Conservation (phyloP, 1,140 invertebrate species). For the Drosophila oshimai region DNA sequence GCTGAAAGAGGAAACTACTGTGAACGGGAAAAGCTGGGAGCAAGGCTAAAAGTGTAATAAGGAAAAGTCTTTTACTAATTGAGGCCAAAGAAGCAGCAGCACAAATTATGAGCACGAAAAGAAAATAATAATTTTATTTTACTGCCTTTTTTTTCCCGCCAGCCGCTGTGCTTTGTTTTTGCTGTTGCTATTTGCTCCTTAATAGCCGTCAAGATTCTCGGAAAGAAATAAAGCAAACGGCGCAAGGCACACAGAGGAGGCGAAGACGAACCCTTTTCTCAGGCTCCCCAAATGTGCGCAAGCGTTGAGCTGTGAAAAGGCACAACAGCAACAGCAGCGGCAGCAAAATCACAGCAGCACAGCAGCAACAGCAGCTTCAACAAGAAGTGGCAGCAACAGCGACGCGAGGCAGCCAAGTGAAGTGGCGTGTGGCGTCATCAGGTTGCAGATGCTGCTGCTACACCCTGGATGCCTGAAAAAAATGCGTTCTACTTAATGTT, state of each 20-base stretch:
- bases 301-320: constrained; percentile 80
- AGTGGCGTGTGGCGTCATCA: constrained; percentile 75
- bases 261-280: constrained; percentile 59
- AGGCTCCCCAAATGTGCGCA: constrained; percentile 60
- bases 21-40: constrained; percentile 33
- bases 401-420: constrained; percentile 67
- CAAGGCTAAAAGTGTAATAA: constrained; percentile 60
- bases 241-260: constrained; percentile 15
- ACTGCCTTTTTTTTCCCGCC: constrained; percentile 5
- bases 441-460: constrained; percentile 56
- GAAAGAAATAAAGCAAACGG: constrained; percentile 68
- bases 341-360: constrained; percentile 8
- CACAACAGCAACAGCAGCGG: constrained; percentile 35
- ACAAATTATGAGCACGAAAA: constrained; percentile 76
- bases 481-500: constrained; percentile 81
- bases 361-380: constrained; percentile 16
- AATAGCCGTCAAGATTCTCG: constrained; percentile 75
- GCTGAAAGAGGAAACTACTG: constrained; percentile 2
- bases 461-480: constrained; percentile 40
- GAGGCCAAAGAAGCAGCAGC: constrained; percentile 42
- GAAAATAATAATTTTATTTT: constrained; percentile 80
- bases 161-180: constrained; percentile 2
- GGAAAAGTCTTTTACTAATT: constrained; percentile 74
- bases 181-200: constrained; percentile 53
- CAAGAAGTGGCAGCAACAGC: constrained; percentile 37